Evolutionary conservation across 2,888 invertebrate species (phyloP), one percentile per base, ranked within the genome.

Genomic region (Ophraella communa): DNA sequence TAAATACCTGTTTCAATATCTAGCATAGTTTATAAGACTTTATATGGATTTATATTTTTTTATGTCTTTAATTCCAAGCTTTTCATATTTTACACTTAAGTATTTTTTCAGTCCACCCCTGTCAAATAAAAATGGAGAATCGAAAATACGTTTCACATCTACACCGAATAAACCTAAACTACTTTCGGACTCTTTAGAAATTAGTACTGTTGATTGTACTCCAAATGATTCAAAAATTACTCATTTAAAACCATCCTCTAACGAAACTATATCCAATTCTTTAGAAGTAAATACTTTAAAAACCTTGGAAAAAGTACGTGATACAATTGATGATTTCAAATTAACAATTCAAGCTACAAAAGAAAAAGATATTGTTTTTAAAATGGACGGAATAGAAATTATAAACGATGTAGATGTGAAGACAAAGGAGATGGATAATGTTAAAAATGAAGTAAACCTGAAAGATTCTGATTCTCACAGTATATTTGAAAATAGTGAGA

Each of bases 381-480:
- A 45, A 45, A 45, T 45, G 18, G 21, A 21, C 20, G 49, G 49
- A 4, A 27, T 24, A 17, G 24, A 27, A 23, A 14, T 51, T 14
- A 52, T 1, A 11, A 42, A 63, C n/a, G 24, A 27, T 54, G 5
- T 23, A 18, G 54, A 62, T 54, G 24, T n/a, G 7, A 47, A 51
- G 27, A 51, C 7, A 14, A 4, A 5, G 27, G 8, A 51, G 27
- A 14, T 14, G 7, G 24, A 2, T 39, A 21, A 23, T 24, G 47
- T 18, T 39, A 33, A 51, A 35, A 45, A 51, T 49, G 44, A 49
- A 3, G 33, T 44, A 18, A 62, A 42, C 24, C 52, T 45, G 42
- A 64, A 62, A 4, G 77, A 75, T 70, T 74, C 76, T 62, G 75
- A 77, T 68, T 74, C 76, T 49, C 71, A 73, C 62, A 66, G 64